Conservation (phyloP, 2,797 vertebrate genomes). For the Dendrocincla tyrannina region DNA sequence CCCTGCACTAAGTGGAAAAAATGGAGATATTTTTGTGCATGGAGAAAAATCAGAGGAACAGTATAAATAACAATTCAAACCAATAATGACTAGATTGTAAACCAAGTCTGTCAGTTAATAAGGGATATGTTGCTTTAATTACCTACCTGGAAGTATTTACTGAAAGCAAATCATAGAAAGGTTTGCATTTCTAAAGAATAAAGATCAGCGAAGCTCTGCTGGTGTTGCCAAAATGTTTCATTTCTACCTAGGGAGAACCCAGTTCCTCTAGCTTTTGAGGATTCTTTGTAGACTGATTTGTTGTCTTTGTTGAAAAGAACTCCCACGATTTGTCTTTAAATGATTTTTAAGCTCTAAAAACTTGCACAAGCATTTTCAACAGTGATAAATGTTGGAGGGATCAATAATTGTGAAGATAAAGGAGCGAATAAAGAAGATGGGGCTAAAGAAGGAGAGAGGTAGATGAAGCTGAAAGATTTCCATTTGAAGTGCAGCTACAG, state of each 20-base stretch:
- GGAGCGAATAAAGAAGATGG: neutral
- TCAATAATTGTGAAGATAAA: neutral
- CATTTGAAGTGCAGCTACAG: neutral
- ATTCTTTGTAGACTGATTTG: neutral
- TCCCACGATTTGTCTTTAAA: neutral
- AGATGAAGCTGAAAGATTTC: neutral
- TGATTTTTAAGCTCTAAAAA: neutral
- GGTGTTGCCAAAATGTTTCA: neutral
- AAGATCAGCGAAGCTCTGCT: neutral
- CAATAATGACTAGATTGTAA: neutral
- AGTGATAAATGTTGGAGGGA: neutral
- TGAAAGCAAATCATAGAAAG: neutral
- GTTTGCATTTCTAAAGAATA: neutral
- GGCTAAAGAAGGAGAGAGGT: neutral
- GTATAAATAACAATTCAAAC: neutral
- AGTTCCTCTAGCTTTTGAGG: neutral
- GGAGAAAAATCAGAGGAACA: neutral
- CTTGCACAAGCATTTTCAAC: neutral
- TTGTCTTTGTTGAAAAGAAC: neutral
- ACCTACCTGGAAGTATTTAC: neutral
- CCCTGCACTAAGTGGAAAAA: neutral
- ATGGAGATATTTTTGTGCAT: accelerated
- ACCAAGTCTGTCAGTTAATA: neutral
- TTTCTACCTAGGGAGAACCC: neutral
- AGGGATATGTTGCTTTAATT: neutral